Conservation (phyloP, 2,797 vertebrate genomes). For the Arnoldichthys spilopterus region DNA sequence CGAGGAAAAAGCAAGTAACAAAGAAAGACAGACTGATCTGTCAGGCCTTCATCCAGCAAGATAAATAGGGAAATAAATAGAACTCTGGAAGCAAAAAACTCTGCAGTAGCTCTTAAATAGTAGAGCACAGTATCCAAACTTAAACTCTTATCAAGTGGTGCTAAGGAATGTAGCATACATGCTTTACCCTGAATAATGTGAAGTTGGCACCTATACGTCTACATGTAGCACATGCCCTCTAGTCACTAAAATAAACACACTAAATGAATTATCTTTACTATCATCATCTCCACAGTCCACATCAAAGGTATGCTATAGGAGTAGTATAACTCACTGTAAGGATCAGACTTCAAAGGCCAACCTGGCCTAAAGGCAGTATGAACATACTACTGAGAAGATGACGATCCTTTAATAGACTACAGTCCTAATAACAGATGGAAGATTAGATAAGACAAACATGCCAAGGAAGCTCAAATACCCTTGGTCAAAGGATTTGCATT, state of each 20-base stretch:
- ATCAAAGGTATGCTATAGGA: neutral
- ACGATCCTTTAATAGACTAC: slow-evolving; percentile 1
- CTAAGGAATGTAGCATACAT: slow-evolving; percentile 34
- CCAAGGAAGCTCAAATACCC: neutral
- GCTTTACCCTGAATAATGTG: slow-evolving; percentile 34
- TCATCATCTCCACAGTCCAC: neutral
- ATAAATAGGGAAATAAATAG: no score
- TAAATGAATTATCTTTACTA: slow-evolving; percentile 8
- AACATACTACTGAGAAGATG: no score
- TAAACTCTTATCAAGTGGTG: no score
- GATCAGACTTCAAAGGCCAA: slow-evolving; percentile 14
- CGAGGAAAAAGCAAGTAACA: no score
- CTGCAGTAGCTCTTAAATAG: no score
- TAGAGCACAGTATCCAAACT: no score
- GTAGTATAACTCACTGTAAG: neutral
- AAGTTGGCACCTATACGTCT: slow-evolving; percentile 35
- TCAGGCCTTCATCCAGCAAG: no score
- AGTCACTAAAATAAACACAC: slow-evolving; percentile 26
- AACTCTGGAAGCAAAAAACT: no score
- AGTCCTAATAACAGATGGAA: neutral
- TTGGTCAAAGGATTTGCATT: neutral
- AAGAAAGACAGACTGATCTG: no score
- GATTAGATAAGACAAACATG: neutral
- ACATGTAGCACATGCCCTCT: neutral
- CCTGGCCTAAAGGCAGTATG: no score